Conservation (phyloP, 1,140 invertebrate genomes). For the Sycophaga agraensis region DNA sequence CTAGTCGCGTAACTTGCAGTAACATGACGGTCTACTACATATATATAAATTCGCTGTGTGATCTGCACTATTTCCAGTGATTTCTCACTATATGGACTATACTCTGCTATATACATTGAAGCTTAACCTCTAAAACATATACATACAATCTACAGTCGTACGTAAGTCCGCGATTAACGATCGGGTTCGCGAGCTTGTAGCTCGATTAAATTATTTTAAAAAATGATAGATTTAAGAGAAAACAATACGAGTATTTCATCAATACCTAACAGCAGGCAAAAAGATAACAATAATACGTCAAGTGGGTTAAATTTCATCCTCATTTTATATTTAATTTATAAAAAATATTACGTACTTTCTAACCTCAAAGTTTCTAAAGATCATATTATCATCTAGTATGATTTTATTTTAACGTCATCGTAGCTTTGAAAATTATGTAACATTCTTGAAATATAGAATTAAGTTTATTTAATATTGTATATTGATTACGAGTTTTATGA, state of each 20-base stretch:
- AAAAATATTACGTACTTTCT: slow-evolving; percentile 2
- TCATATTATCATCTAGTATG: background rate
- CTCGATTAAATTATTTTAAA: slow-evolving; percentile 16
- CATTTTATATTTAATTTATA: background rate
- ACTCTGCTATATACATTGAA: background rate
- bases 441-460: background rate
- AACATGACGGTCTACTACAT: no score
- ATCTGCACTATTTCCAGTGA: background rate
- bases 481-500: background rate
- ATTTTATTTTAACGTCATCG: slow-evolving; percentile 15
- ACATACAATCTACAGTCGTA: no score
- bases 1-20: no score
- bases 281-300: slow-evolving; percentile 36
- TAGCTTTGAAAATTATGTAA: slow-evolving; percentile 13
- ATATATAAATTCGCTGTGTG: no score
- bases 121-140: no score
- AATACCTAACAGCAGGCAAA: slow-evolving; percentile 26
- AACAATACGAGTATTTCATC: slow-evolving; percentile 25
- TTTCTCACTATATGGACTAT: background rate
- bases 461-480: no score
- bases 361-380: slow-evolving; percentile 1
- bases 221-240: slow-evolving; percentile 47
- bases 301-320: slow-evolving; percentile 32
- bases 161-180: slow-evolving; percentile 11
- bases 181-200: background rate